phyloP scores from a whole-genome alignment of 2,797 vertebrate genomes.

The Nyctalus aviator region DNA sequence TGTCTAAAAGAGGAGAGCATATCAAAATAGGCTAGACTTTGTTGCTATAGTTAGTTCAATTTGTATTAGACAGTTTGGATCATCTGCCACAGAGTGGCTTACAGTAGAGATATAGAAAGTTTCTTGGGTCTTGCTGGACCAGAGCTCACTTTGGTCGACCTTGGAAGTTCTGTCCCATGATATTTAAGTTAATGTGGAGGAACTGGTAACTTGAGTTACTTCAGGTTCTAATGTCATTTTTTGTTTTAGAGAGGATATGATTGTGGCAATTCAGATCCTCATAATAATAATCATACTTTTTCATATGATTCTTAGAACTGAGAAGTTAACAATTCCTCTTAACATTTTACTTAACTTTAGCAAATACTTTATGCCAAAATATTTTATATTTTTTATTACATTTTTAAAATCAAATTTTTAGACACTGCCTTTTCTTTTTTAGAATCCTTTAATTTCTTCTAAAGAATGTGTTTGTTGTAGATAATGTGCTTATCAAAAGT shows the following conservation, averaged over 20 bases:
- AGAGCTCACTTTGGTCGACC: not conserved
- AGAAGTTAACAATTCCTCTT: not conserved
- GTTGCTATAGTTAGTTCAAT: constrained; percentile 89
- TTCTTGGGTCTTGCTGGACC: not conserved
- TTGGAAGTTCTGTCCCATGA: not conserved
- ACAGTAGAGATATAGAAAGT: constrained; percentile 69
- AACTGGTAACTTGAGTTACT: not conserved
- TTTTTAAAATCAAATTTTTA: constrained; percentile 35
- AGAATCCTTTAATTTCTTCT: not conserved
- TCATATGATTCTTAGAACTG: not conserved
- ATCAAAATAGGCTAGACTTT: constrained; percentile 88
- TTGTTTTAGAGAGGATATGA: not conserved
- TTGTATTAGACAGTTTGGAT: constrained; percentile 85
- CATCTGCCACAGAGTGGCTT: constrained; percentile 90
- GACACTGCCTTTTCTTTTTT: not conserved
- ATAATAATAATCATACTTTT: not conserved
- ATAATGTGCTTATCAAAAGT: not conserved
- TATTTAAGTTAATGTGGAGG: not conserved
- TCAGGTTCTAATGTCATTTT: not conserved
- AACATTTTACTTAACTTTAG: not conserved
- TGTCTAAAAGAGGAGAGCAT: constrained; percentile 83
- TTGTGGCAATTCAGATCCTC: not conserved
- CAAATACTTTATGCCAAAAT: not conserved
- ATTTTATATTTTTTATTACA: constrained; percentile 29
- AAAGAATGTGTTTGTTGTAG: not conserved